phyloP scores from a whole-genome alignment of 2,797 vertebrate species.

The Chiropotes sagulatus region DNA sequence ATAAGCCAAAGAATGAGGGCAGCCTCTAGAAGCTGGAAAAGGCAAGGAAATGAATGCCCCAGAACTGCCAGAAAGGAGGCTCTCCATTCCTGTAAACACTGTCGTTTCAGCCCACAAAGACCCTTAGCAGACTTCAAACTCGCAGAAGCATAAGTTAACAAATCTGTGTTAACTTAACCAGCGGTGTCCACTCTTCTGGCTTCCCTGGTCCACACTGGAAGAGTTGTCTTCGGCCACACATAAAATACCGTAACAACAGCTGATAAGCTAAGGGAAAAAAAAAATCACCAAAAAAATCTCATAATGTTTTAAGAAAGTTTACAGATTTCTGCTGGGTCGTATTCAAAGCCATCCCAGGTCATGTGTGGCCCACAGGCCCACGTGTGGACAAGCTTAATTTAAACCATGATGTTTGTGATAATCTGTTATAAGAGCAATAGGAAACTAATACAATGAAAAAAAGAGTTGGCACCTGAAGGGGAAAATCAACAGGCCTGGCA shows the following conservation, averaged over 20 bases:
- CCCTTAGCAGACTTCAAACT: not conserved
- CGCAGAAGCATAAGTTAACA: not conserved
- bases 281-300: not conserved
- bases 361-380: not conserved
- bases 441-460: not conserved
- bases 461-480: not conserved
- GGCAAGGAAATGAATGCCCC: not conserved
- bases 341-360: not conserved
- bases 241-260: not conserved
- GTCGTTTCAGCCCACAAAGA: not conserved
- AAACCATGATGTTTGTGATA: not conserved
- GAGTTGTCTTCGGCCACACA: not conserved
- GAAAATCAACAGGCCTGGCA: not conserved
- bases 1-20: not conserved
- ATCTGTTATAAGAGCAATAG: not conserved
- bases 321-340: not conserved
- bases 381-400: not conserved
- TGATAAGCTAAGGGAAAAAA: not conserved
- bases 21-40: not conserved
- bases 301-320: not conserved
- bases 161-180: not conserved
- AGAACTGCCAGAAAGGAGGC: not conserved
- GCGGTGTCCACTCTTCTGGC: not conserved
- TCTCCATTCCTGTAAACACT: not conserved
- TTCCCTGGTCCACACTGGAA: not conserved